These are phyloP conservation scores for Apogon talboti DNA, from an alignment of 2,797 vertebrate genomes.

Conservation along the genomic window DNA sequence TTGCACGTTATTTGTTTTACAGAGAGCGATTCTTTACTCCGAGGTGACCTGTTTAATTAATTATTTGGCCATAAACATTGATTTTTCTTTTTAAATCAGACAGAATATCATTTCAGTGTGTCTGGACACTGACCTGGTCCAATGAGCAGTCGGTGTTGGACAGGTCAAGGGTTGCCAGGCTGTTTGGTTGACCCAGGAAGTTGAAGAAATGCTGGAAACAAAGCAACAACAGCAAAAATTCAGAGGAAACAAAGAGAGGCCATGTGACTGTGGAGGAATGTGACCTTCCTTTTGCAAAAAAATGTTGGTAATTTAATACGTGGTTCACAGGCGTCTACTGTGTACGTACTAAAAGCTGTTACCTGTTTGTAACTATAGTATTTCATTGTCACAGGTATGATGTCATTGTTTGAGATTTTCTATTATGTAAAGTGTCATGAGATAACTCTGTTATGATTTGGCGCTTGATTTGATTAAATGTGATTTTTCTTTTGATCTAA, in stretches of 20 bases:
- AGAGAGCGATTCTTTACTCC: neutral
- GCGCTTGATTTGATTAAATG: too few species aligned
- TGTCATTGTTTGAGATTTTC: too few species aligned
- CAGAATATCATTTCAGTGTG: neutral
- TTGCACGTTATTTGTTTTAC: slow-evolving; percentile 3
- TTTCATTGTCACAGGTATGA: neutral
- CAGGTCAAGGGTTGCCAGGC: slow-evolving; percentile 91
- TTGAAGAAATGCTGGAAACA: slow-evolving; percentile 89
- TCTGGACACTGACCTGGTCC: slow-evolving; percentile 87
- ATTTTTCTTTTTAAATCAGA: too few species aligned
- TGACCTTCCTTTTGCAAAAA: neutral
- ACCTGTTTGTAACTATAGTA: neutral
- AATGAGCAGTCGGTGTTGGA: slow-evolving; percentile 95
- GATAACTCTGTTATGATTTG: too few species aligned
- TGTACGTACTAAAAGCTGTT: neutral
- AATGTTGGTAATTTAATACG: neutral
- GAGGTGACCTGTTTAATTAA: neutral
- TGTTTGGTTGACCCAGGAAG: slow-evolving; percentile 94
- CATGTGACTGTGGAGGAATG: neutral
- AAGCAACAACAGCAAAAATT: neutral
- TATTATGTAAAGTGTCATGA: too few species aligned
- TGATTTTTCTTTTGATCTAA: too few species aligned
- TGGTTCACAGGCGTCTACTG: neutral
- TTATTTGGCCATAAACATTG: neutral
- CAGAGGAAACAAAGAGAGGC: neutral